phyloP scores from a whole-genome alignment of 2,888 invertebrate species.

The Leptarthrus brevirostris region DNA sequence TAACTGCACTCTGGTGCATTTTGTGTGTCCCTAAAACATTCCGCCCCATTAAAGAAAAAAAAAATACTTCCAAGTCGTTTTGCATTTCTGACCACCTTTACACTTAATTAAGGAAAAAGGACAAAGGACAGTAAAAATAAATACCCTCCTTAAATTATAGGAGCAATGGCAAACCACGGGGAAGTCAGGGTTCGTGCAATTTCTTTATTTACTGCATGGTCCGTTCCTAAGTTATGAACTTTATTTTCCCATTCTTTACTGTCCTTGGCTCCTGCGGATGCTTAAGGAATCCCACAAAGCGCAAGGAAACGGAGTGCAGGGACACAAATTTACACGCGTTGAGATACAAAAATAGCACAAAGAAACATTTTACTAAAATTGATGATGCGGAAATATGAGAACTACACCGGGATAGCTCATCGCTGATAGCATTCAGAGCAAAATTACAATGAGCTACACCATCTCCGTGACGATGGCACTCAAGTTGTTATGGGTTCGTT shows the following conservation, averaged over 20 bases:
- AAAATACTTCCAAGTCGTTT: too few species aligned
- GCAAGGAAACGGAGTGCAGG: neutral
- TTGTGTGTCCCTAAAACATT: too few species aligned
- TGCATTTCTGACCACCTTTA: too few species aligned
- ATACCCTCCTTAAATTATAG: neutral
- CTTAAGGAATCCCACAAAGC: neutral
- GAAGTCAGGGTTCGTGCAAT: neutral
- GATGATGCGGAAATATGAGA: neutral
- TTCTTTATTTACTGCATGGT: neutral
- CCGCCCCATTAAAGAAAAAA: too few species aligned
- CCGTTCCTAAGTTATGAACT: neutral
- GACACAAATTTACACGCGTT: neutral
- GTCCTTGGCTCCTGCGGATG: neutral
- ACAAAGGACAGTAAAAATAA: neutral
- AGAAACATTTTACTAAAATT: neutral
- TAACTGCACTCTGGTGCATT: too few species aligned
- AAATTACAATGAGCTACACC: neutral
- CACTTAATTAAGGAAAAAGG: too few species aligned
- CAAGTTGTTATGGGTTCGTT: neutral
- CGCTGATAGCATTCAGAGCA: neutral
- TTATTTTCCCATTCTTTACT: neutral
- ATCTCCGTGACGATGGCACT: neutral
- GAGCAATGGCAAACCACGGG: neutral
- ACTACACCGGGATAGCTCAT: neutral
- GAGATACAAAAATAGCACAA: conserved; percentile 1